These are phyloP conservation scores for Pentalonia nigronervosa DNA, from an alignment of 1,140 invertebrate genomes.

Conservation along the genomic window DNA sequence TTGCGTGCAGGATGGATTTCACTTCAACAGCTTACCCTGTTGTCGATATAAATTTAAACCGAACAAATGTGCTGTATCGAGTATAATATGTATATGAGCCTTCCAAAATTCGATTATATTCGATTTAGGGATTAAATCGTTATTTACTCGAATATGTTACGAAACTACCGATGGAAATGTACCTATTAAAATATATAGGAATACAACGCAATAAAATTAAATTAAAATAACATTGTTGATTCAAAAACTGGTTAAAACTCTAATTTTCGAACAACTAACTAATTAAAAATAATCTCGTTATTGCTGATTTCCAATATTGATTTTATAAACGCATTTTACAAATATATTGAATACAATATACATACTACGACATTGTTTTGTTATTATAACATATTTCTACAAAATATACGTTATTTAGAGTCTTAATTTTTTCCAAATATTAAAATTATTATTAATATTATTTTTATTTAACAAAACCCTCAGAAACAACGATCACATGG, in stretches of 20 bases:
- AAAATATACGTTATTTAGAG: neutral
- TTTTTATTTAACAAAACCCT: neutral
- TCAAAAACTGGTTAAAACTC: too few species aligned
- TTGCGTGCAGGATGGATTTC: neutral
- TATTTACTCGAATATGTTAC: neutral
- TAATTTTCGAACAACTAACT: neutral
- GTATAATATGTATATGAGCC: neutral
- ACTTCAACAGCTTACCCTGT: neutral
- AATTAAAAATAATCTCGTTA: neutral
- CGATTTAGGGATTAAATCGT: neutral
- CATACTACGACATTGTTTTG: neutral
- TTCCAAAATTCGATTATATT: neutral
- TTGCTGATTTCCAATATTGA: neutral
- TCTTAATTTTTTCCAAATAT: neutral
- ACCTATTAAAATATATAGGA: neutral
- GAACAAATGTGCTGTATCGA: neutral
- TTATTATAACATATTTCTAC: neutral
- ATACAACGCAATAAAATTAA: neutral
- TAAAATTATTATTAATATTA: neutral
- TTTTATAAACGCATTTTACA: neutral
- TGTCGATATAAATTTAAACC: neutral
- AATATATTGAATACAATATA: neutral
- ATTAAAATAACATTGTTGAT: neutral
- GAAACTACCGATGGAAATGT: neutral
- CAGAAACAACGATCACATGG: neutral